phyloP scores from a whole-genome alignment of 2,113 vertebrate species.

The Calyptomena viridis region DNA sequence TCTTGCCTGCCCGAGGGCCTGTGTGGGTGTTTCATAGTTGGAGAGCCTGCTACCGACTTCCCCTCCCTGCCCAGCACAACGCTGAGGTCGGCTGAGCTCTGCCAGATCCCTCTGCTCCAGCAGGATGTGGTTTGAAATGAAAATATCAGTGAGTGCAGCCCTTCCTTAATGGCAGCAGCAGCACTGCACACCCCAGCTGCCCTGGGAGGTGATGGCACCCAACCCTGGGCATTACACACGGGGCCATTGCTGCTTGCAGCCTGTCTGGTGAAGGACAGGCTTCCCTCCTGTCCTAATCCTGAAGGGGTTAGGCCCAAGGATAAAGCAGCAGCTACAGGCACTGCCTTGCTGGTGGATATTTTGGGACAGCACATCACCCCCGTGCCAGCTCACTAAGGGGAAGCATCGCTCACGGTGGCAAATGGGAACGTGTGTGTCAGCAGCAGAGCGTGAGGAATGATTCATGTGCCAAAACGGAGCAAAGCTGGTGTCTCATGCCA shows the following conservation, averaged over 20 bases:
- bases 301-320: neutral
- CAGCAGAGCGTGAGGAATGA: neutral
- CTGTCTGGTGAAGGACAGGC: neutral
- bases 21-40: neutral
- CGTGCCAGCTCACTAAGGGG: neutral
- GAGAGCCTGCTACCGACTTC: neutral
- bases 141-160: neutral
- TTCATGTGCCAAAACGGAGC: neutral
- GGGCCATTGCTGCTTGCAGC: neutral
- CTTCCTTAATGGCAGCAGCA: neutral
- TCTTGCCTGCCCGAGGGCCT: rapidly evolving
- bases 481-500: neutral
- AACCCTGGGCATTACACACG: rapidly evolving
- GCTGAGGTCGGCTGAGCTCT: neutral
- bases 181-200: rapidly evolving
- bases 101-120: slow-evolving; percentile 1
- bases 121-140: slow-evolving; percentile 58
- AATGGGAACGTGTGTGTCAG: slow-evolving; percentile 1
- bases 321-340: rapidly evolving
- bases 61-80: neutral
- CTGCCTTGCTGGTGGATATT: neutral
- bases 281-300: too few relatives aligned
- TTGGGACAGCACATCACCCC: neutral
- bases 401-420: neutral
- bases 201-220: neutral